phyloP scores from a whole-genome alignment of 2,113 vertebrate species.

The Macquaria ambigua region DNA sequence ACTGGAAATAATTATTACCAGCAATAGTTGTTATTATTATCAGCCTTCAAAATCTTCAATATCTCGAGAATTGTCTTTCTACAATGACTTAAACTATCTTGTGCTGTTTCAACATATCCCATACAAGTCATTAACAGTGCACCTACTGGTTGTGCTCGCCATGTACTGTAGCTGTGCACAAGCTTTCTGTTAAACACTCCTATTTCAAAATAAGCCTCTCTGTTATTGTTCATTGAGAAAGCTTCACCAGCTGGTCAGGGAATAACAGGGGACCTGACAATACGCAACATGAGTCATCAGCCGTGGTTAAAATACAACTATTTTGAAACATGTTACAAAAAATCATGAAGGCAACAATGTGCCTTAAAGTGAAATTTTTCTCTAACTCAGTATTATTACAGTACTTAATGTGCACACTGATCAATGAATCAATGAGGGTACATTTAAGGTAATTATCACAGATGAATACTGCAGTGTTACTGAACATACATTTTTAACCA shows the following conservation, averaged over 20 bases:
- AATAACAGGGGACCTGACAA: conserved; percentile 51
- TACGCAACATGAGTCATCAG: conserved; percentile 50
- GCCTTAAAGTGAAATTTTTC: neutral
- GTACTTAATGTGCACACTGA: neutral
- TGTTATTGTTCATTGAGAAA: conserved; percentile 41
- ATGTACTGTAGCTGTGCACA: neutral
- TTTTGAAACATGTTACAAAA: neutral
- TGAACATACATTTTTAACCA: neutral
- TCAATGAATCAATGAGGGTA: neutral
- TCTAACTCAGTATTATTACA: neutral
- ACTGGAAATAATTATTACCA: neutral
- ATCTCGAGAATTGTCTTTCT: neutral
- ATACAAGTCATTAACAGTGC: neutral
- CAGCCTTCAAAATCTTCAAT: neutral
- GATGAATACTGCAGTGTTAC: conserved; percentile 25
- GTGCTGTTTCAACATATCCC: neutral
- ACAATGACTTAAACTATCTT: neutral
- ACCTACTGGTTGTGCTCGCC: neutral
- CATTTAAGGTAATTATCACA: neutral
- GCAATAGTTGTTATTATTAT: neutral
- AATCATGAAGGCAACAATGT: neutral
- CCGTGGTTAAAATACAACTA: conserved; percentile 47
- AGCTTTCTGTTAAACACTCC: conserved; percentile 6
- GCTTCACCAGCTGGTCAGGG: conserved; percentile 41
- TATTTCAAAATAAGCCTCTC: conserved; percentile 12